Percentiles rank a stretch among this genome's conserved stretches.
Conservation (phyloP, 2,113 vertebrate species). For the Motacilla alba region DNA sequence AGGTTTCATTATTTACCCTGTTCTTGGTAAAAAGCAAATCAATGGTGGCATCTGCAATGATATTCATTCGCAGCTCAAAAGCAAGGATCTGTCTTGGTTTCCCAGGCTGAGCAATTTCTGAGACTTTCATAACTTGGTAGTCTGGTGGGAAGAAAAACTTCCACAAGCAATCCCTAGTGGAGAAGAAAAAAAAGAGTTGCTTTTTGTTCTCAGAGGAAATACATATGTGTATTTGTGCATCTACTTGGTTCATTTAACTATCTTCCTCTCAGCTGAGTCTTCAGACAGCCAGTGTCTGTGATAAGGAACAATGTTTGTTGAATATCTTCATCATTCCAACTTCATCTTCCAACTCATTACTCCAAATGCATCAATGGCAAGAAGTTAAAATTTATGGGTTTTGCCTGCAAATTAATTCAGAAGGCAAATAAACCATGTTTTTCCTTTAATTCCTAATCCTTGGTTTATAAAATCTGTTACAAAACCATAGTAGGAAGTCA, state of each 20-base stretch:
- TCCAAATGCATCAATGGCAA: neutral
- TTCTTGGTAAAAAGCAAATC: conserved; percentile 99
- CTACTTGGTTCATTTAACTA: neutral
- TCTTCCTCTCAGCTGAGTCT: neutral
- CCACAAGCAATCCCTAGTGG: conserved; percentile 90
- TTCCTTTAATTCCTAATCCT: neutral
- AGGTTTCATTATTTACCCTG: conserved; percentile 78
- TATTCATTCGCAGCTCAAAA: conserved; percentile 98
- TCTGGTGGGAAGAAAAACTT: conserved; percentile 98
- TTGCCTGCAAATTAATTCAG: neutral
- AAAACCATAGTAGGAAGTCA: neutral
- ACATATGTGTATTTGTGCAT: neutral
- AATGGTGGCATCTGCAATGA: conserved; percentile 97
- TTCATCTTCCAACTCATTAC: neutral
- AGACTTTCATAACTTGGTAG: conserved; percentile 92
- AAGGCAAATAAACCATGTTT: neutral
- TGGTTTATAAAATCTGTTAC: neutral
- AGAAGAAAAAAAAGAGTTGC: neutral
- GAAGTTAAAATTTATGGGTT: neutral
- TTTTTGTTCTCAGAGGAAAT: neutral
- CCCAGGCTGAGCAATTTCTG: conserved; percentile 86
- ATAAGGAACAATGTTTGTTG: neutral
- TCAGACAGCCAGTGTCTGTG: neutral
- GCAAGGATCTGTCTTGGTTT: conserved; percentile 93
- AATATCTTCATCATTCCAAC: neutral